Percentiles rank a stretch among this genome's conserved stretches.
phyloP scores from a whole-genome alignment of 2,797 vertebrate genomes.

The Lagodon rhomboides region DNA sequence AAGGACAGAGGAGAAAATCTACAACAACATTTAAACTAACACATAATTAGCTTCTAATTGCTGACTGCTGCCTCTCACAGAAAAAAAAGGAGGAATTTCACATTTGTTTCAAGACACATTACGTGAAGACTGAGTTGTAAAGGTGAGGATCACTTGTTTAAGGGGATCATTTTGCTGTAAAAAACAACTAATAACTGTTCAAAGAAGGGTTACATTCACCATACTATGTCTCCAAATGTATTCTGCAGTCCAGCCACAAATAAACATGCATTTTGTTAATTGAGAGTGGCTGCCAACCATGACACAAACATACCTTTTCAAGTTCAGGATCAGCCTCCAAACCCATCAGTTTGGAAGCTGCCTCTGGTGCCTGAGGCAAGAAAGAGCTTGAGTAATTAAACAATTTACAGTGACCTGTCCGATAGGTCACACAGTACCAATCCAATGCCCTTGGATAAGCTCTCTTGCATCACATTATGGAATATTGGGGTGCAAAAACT shows the following conservation, averaged over 20 bases:
- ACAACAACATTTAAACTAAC: not conserved
- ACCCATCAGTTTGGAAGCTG: conserved; percentile 85
- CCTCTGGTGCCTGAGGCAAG: conserved; percentile 83
- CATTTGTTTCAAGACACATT: not conserved
- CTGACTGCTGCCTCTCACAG: not conserved
- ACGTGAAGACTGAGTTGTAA: not conserved
- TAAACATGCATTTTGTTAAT: conserved; percentile 60
- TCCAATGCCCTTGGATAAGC: conserved; percentile 39
- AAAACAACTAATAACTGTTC: not conserved
- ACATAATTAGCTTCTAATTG: not conserved
- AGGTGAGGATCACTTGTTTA: not conserved
- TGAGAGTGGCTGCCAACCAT: conserved; percentile 22
- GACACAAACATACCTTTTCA: conserved; percentile 82
- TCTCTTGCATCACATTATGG: conserved; percentile 46
- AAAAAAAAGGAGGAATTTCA: not conserved
- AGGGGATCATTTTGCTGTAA: not conserved
- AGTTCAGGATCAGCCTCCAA: conserved; percentile 83
- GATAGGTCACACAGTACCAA: conserved; percentile 68
- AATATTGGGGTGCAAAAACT: conserved; percentile 4
- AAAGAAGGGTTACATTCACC: conserved; percentile 1
- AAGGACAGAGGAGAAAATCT: conserved; percentile 1
- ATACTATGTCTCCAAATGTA: conserved; percentile 3
- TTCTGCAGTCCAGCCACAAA: not conserved
- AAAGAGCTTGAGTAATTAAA: conserved; percentile 81
- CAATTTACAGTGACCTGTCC: conserved; percentile 70